phyloP scores from a whole-genome alignment of 37 sponge, comb jelly and placozoan species.

The Axinella damicornis region DNA sequence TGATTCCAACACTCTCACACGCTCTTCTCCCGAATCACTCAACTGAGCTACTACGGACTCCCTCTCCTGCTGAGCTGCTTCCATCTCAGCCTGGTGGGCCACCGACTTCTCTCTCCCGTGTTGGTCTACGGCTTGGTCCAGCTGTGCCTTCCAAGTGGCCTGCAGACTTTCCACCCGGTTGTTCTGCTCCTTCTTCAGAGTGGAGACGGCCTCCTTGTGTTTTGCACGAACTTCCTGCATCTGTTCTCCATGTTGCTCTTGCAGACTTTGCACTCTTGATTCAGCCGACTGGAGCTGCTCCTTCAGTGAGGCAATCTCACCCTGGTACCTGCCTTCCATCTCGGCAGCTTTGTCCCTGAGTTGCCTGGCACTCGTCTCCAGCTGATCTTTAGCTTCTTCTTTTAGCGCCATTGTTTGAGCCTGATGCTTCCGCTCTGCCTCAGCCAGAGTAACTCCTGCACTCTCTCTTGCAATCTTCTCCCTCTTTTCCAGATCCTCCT shows the following conservation, averaged over 20 bases:
- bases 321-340: not conserved
- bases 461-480: not conserved
- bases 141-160: not conserved
- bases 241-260: too few relatives aligned
- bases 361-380: too few relatives aligned
- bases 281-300: not conserved
- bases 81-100: not conserved
- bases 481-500: not conserved
- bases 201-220: not conserved
- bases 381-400: too few relatives aligned
- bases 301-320: not conserved
- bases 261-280: too few relatives aligned
- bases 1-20: not conserved
- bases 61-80: conserved; percentile 4
- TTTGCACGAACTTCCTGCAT: not conserved
- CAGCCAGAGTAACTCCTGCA: not conserved
- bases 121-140: not conserved
- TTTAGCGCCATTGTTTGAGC: too few relatives aligned
- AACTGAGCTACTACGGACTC: not conserved
- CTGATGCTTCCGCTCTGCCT: conserved; percentile 1
- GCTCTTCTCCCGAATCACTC: not conserved
- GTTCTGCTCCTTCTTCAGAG: not conserved
- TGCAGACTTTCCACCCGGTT: not conserved
- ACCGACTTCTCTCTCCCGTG: not conserved
- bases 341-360: not conserved